These are phyloP conservation scores for Mixornis gularis DNA, from an alignment of 2,113 vertebrate species.

Conservation along the genomic window DNA sequence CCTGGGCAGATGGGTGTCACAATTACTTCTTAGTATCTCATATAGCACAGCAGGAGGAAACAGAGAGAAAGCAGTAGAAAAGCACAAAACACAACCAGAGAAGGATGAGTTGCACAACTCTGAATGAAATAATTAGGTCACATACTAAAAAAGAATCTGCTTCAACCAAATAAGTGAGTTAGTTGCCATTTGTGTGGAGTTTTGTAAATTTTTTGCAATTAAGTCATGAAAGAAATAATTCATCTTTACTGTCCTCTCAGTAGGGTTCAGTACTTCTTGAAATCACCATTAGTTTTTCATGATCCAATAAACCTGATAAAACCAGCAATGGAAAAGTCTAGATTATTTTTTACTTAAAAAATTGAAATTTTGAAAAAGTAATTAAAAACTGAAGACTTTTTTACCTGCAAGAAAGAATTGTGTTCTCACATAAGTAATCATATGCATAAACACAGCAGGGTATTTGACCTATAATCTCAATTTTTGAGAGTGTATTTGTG, in stretches of 20 bases:
- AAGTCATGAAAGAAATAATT: not conserved
- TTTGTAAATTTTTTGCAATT: not conserved
- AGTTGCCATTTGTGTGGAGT: not conserved
- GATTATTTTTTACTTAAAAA: not conserved
- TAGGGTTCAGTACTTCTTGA: not conserved
- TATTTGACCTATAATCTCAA: not conserved
- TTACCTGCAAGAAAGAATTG: not conserved
- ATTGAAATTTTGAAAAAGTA: not conserved
- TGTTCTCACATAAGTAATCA: not conserved
- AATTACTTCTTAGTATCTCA: not conserved
- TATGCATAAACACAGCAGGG: not conserved
- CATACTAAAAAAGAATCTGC: not conserved
- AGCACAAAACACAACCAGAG: not conserved
- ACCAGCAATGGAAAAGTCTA: not conserved
- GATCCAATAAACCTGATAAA: not conserved
- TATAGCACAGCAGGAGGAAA: not conserved
- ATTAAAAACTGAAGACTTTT: not conserved
- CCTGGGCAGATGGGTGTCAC: not conserved
- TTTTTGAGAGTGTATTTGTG: not conserved
- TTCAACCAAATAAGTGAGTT: not conserved
- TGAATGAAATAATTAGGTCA: not conserved
- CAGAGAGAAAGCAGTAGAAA: not conserved
- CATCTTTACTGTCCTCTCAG: not conserved
- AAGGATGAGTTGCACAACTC: not conserved
- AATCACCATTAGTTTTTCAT: not conserved